A percentile compares a stretch with the other conserved stretches of the same genome.
phyloP scores from a whole-genome alignment of 1,140 invertebrate species.

The Contarinia nasturtii region DNA sequence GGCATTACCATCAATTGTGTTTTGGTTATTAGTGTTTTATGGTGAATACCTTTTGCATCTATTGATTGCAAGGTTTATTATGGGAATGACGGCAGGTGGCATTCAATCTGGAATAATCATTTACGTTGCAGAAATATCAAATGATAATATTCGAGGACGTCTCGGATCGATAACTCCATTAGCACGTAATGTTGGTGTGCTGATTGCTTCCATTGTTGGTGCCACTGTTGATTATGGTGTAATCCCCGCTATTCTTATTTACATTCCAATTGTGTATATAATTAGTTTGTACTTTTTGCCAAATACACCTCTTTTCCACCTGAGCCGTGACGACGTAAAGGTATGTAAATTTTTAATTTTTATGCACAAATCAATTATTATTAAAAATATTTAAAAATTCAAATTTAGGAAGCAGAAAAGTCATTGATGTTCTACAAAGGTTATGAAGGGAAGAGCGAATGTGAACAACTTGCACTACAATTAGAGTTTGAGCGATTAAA shows the following conservation, averaged over 20 bases:
- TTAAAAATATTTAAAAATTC: not conserved
- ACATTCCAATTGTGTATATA: constrained; percentile 11
- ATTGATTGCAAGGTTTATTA: constrained; percentile 20
- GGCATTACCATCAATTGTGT: not conserved
- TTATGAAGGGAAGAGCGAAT: constrained; percentile 5
- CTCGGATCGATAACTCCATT: constrained; percentile 14
- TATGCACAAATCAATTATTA: not conserved
- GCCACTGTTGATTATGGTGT: constrained; percentile 14
- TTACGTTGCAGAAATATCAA: constrained; percentile 17
- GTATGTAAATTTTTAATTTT: not conserved
- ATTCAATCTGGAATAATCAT: constrained; percentile 15
- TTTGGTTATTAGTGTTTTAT: constrained; percentile 6
- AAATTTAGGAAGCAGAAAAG: constrained; percentile 7
- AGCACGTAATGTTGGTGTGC: constrained; percentile 13
- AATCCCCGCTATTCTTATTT: constrained; percentile 12
- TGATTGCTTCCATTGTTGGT: constrained; percentile 14
- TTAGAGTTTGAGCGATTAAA: too few relatives aligned
- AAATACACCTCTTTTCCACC: constrained; percentile 16
- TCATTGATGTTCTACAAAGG: constrained; percentile 14
- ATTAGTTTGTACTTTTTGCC: constrained; percentile 10
- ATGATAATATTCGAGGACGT: constrained; percentile 16
- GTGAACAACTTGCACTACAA: too few relatives aligned
- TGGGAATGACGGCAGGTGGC: constrained; percentile 18
- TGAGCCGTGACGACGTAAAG: constrained; percentile 7
- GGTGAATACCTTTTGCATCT: constrained; percentile 12